A percentile compares a stretch with the other conserved stretches of the same genome.
Conservation (phyloP, 2,797 vertebrate genomes). For the Kryptopterus vitreolus region DNA sequence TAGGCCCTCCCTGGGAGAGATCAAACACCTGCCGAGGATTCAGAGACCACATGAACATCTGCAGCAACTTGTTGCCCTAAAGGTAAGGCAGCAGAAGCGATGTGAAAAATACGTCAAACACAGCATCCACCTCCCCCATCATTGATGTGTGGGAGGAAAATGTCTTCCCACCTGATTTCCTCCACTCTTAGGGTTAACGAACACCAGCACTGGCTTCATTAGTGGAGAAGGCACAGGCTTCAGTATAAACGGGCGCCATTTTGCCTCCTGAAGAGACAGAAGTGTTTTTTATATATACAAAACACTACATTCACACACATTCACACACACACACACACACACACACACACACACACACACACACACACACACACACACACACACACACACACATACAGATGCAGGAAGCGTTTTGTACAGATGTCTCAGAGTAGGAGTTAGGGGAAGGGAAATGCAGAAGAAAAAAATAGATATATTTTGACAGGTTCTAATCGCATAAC, state of each 20-base stretch:
- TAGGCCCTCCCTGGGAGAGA: constrained; percentile 93
- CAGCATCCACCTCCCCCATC: neutral
- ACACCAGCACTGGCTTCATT: constrained; percentile 97
- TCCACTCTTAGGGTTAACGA: constrained; percentile 97
- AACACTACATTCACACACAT: constrained; percentile 11
- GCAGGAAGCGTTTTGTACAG: constrained; percentile 42
- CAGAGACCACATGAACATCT: constrained; percentile 99
- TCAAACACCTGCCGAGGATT: constrained; percentile 98
- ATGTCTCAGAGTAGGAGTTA: constrained; percentile 54
- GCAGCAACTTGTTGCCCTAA: constrained; percentile 94
- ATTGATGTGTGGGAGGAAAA: constrained; percentile 6
- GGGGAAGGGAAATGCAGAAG: constrained; percentile 51
- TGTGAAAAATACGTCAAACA: constrained; percentile 18
- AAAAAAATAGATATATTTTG: constrained; percentile 13
- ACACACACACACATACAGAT: constrained; percentile 31
- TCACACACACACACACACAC: constrained; percentile 16
- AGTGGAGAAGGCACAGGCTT: constrained; percentile 95
- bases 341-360: constrained; percentile 25
- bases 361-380: constrained; percentile 16
- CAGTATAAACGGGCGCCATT: constrained; percentile 94
- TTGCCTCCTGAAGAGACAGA: constrained; percentile 80
- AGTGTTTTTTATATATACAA: constrained; percentile 31
- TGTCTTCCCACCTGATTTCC: constrained; percentile 88
- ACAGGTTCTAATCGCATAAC: constrained; percentile 36
- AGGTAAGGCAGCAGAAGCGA: constrained; percentile 10